Percentiles rank a stretch among this genome's conserved stretches.
These are phyloP conservation scores for Halcyon malimbica DNA, from an alignment of 2,113 vertebrate genomes.

Conservation along the genomic window DNA sequence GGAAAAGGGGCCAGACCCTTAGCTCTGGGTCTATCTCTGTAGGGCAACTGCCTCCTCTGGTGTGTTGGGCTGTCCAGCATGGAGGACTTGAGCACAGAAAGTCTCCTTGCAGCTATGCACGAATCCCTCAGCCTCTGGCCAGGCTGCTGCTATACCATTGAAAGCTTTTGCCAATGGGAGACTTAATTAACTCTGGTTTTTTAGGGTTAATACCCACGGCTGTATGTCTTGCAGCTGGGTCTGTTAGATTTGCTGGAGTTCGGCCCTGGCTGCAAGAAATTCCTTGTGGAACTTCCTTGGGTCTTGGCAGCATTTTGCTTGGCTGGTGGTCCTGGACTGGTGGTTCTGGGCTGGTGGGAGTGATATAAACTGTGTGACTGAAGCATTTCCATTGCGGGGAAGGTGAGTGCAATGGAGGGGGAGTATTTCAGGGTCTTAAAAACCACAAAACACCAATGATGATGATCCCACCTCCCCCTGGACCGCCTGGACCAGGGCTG, in stretches of 20 bases:
- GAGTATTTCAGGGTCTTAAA: background rate
- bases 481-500: background rate
- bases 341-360: background rate
- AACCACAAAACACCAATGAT: background rate
- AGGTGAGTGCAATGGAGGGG: background rate
- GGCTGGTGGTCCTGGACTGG: background rate
- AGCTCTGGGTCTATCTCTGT: background rate
- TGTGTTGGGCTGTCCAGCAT: background rate
- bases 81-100: rapidly evolving
- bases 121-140: background rate
- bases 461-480: background rate
- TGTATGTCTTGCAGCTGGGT: background rate
- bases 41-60: background rate
- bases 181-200: slow-evolving; percentile 60
- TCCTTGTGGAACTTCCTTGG: background rate
- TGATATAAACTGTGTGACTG: background rate
- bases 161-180: slow-evolving; percentile 42
- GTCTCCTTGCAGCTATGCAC: background rate
- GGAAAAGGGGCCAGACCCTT: background rate
- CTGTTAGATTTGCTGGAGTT: background rate
- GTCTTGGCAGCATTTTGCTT: rapidly evolving
- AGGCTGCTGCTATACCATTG: background rate
- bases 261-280: background rate
- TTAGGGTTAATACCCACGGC: background rate
- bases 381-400: background rate